Evolutionary conservation across 2,797 vertebrate species (phyloP).

Genomic region (Urocyon cinereoargenteus): DNA sequence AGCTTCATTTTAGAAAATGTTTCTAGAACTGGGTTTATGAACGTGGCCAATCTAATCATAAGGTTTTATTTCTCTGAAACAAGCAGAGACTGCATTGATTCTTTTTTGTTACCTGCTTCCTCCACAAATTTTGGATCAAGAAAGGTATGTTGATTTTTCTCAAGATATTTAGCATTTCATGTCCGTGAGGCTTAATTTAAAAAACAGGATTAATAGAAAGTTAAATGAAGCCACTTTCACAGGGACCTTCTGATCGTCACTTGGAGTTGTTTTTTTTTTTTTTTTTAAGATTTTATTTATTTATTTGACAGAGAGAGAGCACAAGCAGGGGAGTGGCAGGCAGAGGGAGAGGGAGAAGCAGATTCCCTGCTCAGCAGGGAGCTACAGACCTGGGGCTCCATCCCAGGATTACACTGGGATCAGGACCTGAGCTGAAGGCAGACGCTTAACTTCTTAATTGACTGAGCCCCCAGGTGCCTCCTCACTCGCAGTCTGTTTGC

Average conservation of each 20-base stretch:
- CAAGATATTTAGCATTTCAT: conserved; percentile 77
- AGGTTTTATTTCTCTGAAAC: conserved; percentile 48
- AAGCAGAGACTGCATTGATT: not conserved
- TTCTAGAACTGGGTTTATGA: not conserved
- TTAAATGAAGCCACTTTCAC: conserved; percentile 62
- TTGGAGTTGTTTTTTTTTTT: not conserved
- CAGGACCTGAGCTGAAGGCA: too few relatives aligned
- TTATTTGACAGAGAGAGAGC: too few relatives aligned
- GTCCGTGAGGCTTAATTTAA: conserved; percentile 72
- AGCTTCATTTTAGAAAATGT: not conserved
- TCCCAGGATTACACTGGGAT: too few relatives aligned
- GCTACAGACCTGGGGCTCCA: too few relatives aligned
- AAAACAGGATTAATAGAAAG: conserved; percentile 77
- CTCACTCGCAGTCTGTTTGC: too few relatives aligned
- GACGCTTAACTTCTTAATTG: too few relatives aligned
- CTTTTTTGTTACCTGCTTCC: conserved; percentile 55
- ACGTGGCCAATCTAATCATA: not conserved
- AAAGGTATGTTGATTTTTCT: conserved; percentile 78
- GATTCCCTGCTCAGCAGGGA: too few relatives aligned
- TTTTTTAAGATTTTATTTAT: too few relatives aligned
- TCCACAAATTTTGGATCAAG: conserved; percentile 58
- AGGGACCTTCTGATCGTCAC: conserved; percentile 29
- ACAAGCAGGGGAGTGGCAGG: too few relatives aligned
- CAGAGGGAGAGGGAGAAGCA: too few relatives aligned
- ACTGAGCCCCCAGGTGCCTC: too few relatives aligned